phyloP scores from a whole-genome alignment of 1,140 invertebrate genomes.

The Galendromus occidentalis region DNA sequence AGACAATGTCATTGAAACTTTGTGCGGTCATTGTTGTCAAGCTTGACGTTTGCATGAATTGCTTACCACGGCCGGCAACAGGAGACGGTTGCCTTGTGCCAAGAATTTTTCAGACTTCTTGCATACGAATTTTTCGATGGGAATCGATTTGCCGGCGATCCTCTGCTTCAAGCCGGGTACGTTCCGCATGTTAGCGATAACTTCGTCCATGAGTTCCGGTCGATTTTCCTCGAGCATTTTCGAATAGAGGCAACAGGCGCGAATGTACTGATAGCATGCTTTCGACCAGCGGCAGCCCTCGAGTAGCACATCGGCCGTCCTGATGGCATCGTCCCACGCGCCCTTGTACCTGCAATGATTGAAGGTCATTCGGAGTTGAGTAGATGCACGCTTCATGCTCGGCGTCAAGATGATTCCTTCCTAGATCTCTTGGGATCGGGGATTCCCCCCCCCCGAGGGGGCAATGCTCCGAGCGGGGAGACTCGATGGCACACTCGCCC shows the following conservation, averaged over 20 bases:
- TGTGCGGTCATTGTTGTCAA: too few relatives aligned
- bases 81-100: conserved; percentile 45
- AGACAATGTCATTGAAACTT: too few relatives aligned
- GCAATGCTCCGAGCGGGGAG: too few relatives aligned
- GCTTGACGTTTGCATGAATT: too few relatives aligned
- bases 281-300: conserved; percentile 71
- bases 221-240: conserved; percentile 25
- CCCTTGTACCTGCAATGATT: conserved; percentile 28
- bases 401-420: too few relatives aligned
- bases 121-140: conserved; percentile 85
- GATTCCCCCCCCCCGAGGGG: too few relatives aligned
- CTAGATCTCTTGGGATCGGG: too few relatives aligned
- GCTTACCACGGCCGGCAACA: conserved; percentile 48
- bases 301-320: conserved; percentile 47
- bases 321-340: conserved; percentile 46
- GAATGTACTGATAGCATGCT: conserved; percentile 73
- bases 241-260: conserved; percentile 59
- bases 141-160: conserved; percentile 84
- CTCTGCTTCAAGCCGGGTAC: conserved; percentile 61
- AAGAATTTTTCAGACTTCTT: conserved; percentile 58
- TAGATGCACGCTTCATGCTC: too few relatives aligned
- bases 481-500: too few relatives aligned
- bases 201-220: conserved; percentile 29
- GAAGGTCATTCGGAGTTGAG: background rate
- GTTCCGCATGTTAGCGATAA: conserved; percentile 35